These are phyloP conservation scores for Phania funesta DNA, from an alignment of 2,888 invertebrate species.

Conservation along the genomic window DNA sequence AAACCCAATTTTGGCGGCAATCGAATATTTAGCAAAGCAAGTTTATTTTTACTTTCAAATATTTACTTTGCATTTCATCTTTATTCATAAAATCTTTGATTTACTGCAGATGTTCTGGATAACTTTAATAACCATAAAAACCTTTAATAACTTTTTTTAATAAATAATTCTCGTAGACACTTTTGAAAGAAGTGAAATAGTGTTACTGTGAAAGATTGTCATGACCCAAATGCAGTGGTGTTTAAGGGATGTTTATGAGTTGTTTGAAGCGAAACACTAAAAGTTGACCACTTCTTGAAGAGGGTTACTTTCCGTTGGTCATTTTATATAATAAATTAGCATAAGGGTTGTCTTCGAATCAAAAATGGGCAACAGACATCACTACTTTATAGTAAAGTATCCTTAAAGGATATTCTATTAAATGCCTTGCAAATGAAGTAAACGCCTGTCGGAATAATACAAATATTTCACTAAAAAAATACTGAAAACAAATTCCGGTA, in stretches of 20 bases:
- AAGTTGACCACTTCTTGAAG: constrained; percentile 36
- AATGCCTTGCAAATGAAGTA: constrained; percentile 31
- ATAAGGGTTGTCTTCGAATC: neutral
- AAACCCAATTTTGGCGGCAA: no score
- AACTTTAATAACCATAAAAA: no score
- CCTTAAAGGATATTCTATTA: constrained; percentile 18
- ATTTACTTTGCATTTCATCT: no score
- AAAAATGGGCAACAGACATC: constrained; percentile 22
- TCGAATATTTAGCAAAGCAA: no score
- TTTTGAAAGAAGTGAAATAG: neutral
- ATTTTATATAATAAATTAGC: constrained; percentile 15
- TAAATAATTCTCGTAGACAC: neutral
- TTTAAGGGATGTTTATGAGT: constrained; percentile 21
- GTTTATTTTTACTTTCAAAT: no score
- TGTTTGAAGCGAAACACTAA: neutral
- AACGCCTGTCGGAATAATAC: constrained; percentile 6
- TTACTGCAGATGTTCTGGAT: no score
- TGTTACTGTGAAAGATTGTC: neutral
- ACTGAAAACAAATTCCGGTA: constrained; percentile 1
- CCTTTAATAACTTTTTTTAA: no score
- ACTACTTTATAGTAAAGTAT: constrained; percentile 1
- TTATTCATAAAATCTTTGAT: no score
- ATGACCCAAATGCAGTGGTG: neutral
- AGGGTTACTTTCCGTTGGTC: constrained; percentile 41
- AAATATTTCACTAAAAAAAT: neutral